Evolutionary conservation across 2,888 invertebrate species (phyloP).

Genomic region (Rhingia campestris): DNA sequence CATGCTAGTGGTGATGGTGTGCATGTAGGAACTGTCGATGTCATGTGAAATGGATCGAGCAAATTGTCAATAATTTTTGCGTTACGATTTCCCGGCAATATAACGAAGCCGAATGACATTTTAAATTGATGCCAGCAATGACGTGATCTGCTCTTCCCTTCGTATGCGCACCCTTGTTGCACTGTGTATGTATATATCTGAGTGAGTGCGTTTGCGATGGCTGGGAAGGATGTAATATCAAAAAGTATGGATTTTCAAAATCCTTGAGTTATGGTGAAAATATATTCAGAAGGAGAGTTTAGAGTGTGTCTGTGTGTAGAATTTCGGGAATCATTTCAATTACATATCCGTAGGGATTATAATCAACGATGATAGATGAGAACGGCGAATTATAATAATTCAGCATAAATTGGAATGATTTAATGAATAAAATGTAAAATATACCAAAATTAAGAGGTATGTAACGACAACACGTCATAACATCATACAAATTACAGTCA

Average conservation of each 20-base stretch:
- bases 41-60: constrained; percentile 78
- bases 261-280: constrained; percentile 24
- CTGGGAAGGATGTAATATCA: not conserved
- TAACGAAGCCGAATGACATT: constrained; percentile 68
- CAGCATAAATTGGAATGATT: too few relatives aligned
- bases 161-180: not conserved
- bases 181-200: not conserved
- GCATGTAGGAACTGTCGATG: constrained; percentile 49
- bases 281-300: not conserved
- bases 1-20: not conserved
- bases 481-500: too few relatives aligned
- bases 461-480: too few relatives aligned
- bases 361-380: too few relatives aligned
- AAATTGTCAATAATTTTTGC: constrained; percentile 78
- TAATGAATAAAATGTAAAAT: too few relatives aligned
- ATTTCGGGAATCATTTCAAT: not conserved
- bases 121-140: constrained; percentile 66
- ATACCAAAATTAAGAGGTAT: too few relatives aligned
- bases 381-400: too few relatives aligned
- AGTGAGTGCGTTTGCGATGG: not conserved
- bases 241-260: constrained; percentile 21
- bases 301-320: not conserved
- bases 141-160: constrained; percentile 22
- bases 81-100: constrained; percentile 64
- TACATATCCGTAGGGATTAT: not conserved